Percentiles rank a stretch among this genome's conserved stretches.
These are phyloP conservation scores for Sinotaia quadrata DNA, from an alignment of 2,888 invertebrate genomes.

Conservation along the genomic window DNA sequence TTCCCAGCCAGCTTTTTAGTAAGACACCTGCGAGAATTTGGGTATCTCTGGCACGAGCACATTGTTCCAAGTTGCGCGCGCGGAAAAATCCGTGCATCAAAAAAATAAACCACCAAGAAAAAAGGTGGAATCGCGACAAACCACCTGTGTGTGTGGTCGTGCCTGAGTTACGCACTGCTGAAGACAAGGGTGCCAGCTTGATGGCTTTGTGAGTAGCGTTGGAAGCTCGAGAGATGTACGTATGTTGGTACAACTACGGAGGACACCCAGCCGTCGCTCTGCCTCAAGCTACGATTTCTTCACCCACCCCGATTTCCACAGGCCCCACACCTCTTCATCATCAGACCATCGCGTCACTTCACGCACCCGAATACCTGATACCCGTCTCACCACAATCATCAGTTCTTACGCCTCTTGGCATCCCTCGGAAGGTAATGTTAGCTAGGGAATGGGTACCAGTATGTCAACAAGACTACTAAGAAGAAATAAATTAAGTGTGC, in stretches of 20 bases:
- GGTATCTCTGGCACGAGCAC: too few species aligned
- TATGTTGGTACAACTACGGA: constrained; percentile 47
- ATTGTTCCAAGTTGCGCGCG: too few species aligned
- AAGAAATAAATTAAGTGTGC: too few species aligned
- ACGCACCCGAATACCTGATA: constrained; percentile 23
- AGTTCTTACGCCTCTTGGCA: constrained; percentile 2
- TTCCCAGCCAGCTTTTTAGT: too few species aligned
- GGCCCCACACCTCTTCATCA: constrained; percentile 29
- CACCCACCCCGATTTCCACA: constrained; percentile 12
- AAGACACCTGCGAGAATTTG: too few species aligned
- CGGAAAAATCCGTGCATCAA: too few species aligned
- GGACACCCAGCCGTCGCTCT: constrained; percentile 36
- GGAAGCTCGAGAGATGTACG: constrained; percentile 48
- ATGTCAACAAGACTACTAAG: too few species aligned
- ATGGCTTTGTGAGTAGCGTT: constrained; percentile 9
- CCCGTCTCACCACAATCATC: constrained; percentile 24
- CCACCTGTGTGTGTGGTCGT: too few species aligned
- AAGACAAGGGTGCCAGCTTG: too few species aligned
- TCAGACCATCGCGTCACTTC: constrained; percentile 18
- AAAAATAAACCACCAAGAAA: too few species aligned
- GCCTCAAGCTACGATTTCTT: constrained; percentile 35
- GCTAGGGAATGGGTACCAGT: not conserved
- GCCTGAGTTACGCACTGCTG: too few species aligned
- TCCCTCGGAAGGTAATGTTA: constrained; percentile 21
- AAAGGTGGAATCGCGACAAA: too few species aligned